These are phyloP conservation scores for Linnaemya vulpina DNA, from an alignment of 2,888 invertebrate genomes.

Conservation along the genomic window DNA sequence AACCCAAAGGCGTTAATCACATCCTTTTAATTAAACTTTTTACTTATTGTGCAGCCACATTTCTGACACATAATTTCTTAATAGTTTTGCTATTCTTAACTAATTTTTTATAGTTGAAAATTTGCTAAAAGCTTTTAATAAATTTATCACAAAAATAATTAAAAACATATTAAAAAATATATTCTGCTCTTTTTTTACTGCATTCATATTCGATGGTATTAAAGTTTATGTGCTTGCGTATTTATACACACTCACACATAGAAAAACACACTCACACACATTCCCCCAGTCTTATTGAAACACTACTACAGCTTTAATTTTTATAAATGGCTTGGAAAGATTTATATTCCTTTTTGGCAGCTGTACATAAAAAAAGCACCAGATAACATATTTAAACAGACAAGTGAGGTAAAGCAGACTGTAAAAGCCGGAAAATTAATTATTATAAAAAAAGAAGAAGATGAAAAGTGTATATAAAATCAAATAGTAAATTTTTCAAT, in stretches of 20 bases:
- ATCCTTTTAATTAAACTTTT: neutral
- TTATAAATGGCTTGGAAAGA: slow-evolving; percentile 70
- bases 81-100: slow-evolving; percentile 31
- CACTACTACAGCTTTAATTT: slow-evolving; percentile 64
- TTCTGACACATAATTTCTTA: slow-evolving; percentile 27
- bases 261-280: neutral
- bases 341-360: slow-evolving; percentile 70
- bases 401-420: slow-evolving; percentile 62
- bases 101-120: no score
- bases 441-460: slow-evolving; percentile 32
- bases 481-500: slow-evolving; percentile 10
- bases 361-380: slow-evolving; percentile 65
- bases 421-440: slow-evolving; percentile 68
- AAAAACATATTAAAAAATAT: slow-evolving; percentile 65
- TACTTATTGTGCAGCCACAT: neutral
- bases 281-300: neutral
- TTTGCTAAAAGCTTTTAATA: slow-evolving; percentile 67
- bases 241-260: slow-evolving; percentile 7
- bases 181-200: slow-evolving; percentile 22
- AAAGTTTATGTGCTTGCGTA: slow-evolving; percentile 53
- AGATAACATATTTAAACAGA: slow-evolving; percentile 71
- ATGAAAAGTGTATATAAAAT: neutral
- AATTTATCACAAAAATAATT: slow-evolving; percentile 70
- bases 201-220: slow-evolving; percentile 40
- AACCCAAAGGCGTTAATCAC: neutral